A percentile compares a stretch with the other conserved stretches of the same genome.
Evolutionary conservation across 1,140 invertebrate species (phyloP).

Genomic region (Hyphantria cunea): DNA sequence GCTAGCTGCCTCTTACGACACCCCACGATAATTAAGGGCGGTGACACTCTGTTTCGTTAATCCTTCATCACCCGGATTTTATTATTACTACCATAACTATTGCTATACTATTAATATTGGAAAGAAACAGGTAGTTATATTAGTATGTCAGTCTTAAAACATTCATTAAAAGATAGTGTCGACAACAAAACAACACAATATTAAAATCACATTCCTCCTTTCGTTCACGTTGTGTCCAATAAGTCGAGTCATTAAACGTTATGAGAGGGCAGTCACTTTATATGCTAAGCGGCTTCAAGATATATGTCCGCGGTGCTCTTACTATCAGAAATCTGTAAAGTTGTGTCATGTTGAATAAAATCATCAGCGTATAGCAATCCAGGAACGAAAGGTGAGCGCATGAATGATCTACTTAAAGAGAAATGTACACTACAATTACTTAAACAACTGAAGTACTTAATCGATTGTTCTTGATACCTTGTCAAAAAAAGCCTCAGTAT

Average conservation of each 20-base stretch:
- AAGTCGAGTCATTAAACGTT: constrained; percentile 56
- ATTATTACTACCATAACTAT: too few relatives aligned
- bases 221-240: constrained; percentile 11
- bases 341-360: constrained; percentile 69
- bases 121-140: too few relatives aligned
- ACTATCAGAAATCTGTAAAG: constrained; percentile 68
- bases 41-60: too few relatives aligned
- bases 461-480: too few relatives aligned
- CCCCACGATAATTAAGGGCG: too few relatives aligned
- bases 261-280: constrained; percentile 45
- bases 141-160: too few relatives aligned
- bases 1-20: too few relatives aligned
- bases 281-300: constrained; percentile 60
- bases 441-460: constrained; percentile 29
- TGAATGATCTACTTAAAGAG: constrained; percentile 50
- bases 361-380: constrained; percentile 48
- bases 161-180: constrained; percentile 20
- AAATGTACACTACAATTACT: constrained; percentile 40
- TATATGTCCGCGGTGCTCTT: constrained; percentile 52
- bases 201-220: constrained; percentile 10
- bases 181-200: constrained; percentile 17
- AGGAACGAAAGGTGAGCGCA: constrained; percentile 42
- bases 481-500: too few relatives aligned
- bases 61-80: too few relatives aligned
- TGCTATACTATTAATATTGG: too few relatives aligned